Evolutionary conservation across 2,888 invertebrate species (phyloP).

Genomic region (Pocota personata): DNA sequence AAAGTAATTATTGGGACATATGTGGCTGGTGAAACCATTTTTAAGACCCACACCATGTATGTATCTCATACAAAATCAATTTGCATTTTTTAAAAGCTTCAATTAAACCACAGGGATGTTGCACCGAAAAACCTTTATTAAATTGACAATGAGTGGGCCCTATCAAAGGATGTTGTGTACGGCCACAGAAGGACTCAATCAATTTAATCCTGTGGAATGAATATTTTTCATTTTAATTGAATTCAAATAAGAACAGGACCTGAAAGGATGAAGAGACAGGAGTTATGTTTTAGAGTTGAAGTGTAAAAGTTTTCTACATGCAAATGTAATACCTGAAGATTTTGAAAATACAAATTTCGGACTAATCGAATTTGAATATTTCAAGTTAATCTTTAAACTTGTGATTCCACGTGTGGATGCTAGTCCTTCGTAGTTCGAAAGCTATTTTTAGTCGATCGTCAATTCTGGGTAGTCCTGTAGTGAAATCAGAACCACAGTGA

Average conservation of each 20-base stretch:
- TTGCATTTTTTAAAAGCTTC: not conserved
- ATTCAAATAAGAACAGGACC: not conserved
- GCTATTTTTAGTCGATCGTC: no score
- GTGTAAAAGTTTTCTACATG: no score
- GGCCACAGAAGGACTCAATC: not conserved
- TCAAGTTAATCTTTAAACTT: no score
- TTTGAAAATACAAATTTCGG: no score
- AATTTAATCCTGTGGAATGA: not conserved
- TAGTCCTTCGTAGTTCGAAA: no score
- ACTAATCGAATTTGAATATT: no score
- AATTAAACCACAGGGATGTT: not conserved
- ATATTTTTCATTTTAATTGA: not conserved
- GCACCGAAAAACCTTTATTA: not conserved
- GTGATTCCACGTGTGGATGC: no score
- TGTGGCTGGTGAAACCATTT: not conserved
- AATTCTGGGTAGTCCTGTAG: no score
- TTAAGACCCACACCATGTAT: not conserved
- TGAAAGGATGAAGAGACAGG: not conserved
- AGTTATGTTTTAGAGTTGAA: no score
- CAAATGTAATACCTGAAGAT: no score
- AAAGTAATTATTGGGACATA: slow-evolving; percentile 9
- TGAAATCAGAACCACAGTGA: no score
- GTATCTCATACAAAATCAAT: not conserved
- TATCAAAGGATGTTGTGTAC: not conserved
- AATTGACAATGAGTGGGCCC: not conserved